These are phyloP conservation scores for Diadromus collaris DNA, from an alignment of 2,888 invertebrate species.

Conservation along the genomic window DNA sequence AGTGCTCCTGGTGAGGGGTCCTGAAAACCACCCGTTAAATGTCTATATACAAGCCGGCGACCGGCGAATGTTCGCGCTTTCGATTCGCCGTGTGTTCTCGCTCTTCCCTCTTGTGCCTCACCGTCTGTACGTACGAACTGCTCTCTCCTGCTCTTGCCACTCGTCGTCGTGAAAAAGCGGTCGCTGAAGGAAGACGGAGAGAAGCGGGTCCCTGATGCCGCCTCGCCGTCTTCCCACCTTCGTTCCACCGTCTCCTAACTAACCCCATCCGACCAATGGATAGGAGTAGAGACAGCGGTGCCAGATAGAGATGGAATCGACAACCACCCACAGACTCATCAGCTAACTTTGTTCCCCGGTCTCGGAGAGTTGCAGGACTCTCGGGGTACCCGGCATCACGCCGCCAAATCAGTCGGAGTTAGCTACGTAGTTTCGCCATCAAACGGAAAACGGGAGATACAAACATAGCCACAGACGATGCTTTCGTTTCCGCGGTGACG, in stretches of 20 bases:
- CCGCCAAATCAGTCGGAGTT: slow-evolving; percentile 77
- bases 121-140: slow-evolving; percentile 28
- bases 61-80: slow-evolving; percentile 62
- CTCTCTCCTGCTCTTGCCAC: slow-evolving; percentile 35
- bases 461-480: slow-evolving; percentile 70
- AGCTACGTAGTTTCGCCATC: slow-evolving; percentile 76
- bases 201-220: slow-evolving; percentile 9
- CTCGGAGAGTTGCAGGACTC: slow-evolving; percentile 72
- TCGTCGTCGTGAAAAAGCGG: slow-evolving; percentile 40
- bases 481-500: slow-evolving; percentile 27
- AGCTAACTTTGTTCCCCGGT: slow-evolving; percentile 78
- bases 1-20: slow-evolving; percentile 56
- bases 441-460: slow-evolving; percentile 76
- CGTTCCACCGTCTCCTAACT: slow-evolving; percentile 34
- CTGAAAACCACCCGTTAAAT: slow-evolving; percentile 68
- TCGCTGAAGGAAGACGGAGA: slow-evolving; percentile 40
- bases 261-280: slow-evolving; percentile 41
- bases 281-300: slow-evolving; percentile 60
- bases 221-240: slow-evolving; percentile 48
- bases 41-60: slow-evolving; percentile 69
- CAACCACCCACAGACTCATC: slow-evolving; percentile 77
- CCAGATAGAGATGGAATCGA: slow-evolving; percentile 59
- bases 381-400: slow-evolving; percentile 70
- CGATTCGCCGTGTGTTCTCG: slow-evolving; percentile 56
- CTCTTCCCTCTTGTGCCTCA: slow-evolving; percentile 62